These are phyloP conservation scores for Trogon surrucura DNA, from an alignment of 2,113 vertebrate species.

Conservation along the genomic window DNA sequence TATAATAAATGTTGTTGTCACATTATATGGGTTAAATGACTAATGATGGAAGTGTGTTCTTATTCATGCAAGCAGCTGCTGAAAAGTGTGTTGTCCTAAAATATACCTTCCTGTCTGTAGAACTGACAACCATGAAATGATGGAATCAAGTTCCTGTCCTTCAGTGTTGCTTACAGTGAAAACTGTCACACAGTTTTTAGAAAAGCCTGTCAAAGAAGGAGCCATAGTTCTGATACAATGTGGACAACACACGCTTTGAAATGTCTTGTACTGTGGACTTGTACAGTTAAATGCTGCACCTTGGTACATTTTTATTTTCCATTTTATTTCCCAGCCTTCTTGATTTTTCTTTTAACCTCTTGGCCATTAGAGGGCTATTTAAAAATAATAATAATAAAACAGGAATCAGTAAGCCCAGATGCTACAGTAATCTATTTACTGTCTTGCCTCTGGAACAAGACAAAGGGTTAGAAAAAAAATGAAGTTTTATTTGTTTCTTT, in stretches of 20 bases:
- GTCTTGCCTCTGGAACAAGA: constrained; percentile 26
- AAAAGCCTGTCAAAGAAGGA: constrained; percentile 38
- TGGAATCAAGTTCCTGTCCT: constrained; percentile 73
- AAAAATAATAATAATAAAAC: background rate
- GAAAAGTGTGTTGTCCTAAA: constrained; percentile 74
- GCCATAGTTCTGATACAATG: background rate
- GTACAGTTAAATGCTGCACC: background rate
- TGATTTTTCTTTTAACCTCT: background rate
- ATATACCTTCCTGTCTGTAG: constrained; percentile 76
- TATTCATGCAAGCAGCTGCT: constrained; percentile 70
- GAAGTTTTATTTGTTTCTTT: background rate
- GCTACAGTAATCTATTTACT: constrained; percentile 50
- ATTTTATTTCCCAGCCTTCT: background rate
- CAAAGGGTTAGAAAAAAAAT: background rate
- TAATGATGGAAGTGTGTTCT: constrained; percentile 64
- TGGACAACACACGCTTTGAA: constrained; percentile 6
- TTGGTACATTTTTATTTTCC: background rate
- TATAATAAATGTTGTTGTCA: constrained; percentile 71
- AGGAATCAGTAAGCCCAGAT: constrained; percentile 27
- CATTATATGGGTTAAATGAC: constrained; percentile 62
- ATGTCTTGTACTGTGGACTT: background rate
- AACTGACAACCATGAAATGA: constrained; percentile 76
- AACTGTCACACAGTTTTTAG: constrained; percentile 64
- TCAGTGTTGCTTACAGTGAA: constrained; percentile 66
- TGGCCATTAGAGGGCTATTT: background rate